A percentile compares a stretch with the other conserved stretches of the same genome.
phyloP scores from a whole-genome alignment of 2,113 vertebrate genomes.

The Peucedramus taeniatus region DNA sequence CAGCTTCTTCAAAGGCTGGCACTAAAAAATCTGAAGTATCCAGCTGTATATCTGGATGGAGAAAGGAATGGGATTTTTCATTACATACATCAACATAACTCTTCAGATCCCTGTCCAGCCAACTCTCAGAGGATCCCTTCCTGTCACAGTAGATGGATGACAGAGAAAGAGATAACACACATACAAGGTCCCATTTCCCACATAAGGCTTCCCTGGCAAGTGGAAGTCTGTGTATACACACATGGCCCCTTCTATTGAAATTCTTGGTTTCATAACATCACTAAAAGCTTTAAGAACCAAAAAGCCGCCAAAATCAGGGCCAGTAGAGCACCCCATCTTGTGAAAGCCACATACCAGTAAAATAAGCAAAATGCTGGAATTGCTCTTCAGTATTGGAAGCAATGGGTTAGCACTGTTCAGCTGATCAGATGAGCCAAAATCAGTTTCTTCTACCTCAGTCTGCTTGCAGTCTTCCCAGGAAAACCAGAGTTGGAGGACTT shows the following conservation, averaged over 20 bases:
- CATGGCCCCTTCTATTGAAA: background rate
- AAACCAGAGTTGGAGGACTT: constrained; percentile 84
- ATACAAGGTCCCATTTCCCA: background rate
- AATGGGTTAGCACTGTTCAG: constrained; percentile 56
- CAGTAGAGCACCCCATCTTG: background rate
- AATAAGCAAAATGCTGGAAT: constrained; percentile 75
- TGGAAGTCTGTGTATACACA: background rate
- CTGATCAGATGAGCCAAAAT: background rate
- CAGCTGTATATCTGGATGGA: background rate
- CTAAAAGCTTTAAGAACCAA: background rate
- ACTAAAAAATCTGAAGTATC: background rate
- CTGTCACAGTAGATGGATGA: background rate
- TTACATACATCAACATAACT: background rate
- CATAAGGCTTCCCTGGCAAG: background rate
- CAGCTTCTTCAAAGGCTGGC: background rate
- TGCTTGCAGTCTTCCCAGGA: constrained; percentile 58
- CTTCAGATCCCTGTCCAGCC: background rate
- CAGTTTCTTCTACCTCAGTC: constrained; percentile 1
- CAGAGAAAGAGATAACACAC: background rate
- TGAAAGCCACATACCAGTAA: constrained; percentile 80
- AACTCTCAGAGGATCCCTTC: background rate
- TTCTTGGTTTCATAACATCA: background rate
- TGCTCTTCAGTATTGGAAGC: constrained; percentile 76
- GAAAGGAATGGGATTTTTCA: background rate
- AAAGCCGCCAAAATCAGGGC: background rate